Evolutionary conservation across 2,113 vertebrate species (phyloP), one percentile per base, ranked within the genome.

Genomic region (Coracopsis vasa): DNA sequence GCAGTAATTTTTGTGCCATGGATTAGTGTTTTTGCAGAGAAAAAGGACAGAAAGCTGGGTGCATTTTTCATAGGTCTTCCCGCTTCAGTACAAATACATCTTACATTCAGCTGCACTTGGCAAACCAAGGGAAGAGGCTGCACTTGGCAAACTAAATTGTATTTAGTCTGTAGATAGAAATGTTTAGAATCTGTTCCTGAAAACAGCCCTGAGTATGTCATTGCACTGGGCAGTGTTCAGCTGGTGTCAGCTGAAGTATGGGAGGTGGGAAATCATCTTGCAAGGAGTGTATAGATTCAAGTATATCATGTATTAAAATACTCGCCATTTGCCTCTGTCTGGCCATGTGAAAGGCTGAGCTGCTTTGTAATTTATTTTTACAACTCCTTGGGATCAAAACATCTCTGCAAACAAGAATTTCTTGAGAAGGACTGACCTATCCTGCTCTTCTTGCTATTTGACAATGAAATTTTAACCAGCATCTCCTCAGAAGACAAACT

Each of bases 181-280:
- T 86, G 90, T 93, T 95, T 88, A 64, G 62, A 77, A 74, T 91
- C 86, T 90, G 62, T 74, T 88, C 85, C 85, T 83, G 85, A 90
- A 92, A 94, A 80, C 58, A 70, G 74, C 67, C 42, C 44, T 45
- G 62, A 53, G 48, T 42, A 65, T 87, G 84, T 89, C 73, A 77
- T 44, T 3, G 7, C 1, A 23, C 91, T 88, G 78, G 53, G 33
- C 85, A 65, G 21, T 16, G 41, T 77, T 85, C 77, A 72, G 58
- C 53, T 87, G 80, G 45, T 88, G 77, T 84, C 91, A 81, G 86
- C 83, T 78, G 48, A 67, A 91, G 64, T 28, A 39, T 16, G 33
- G 62, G 58, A 77, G 64, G 48, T 61, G 69, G 37, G 35, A 35
- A 74, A 65, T 84, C 84, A 74, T 62, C 80, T 58, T 54, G 20